Percentiles rank a stretch among this genome's conserved stretches.
phyloP scores from a whole-genome alignment of 2,797 vertebrate species.

The Melanotaenia nigrans region DNA sequence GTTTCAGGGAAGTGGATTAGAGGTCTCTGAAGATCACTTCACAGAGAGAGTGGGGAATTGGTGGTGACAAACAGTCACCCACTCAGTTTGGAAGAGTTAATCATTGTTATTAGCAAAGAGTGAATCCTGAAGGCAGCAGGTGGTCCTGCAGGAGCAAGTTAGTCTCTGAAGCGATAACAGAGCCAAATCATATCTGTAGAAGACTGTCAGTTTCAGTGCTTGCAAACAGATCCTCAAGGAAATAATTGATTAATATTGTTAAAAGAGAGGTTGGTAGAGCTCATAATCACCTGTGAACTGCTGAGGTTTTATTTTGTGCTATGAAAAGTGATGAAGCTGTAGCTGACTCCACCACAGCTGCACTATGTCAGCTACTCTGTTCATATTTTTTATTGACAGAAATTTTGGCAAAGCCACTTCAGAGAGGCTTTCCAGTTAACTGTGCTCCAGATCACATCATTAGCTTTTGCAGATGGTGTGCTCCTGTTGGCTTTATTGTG shows the following conservation, averaged over 20 bases:
- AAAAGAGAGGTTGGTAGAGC: slow-evolving; percentile 44
- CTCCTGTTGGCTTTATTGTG: not conserved
- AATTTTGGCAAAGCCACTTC: not conserved
- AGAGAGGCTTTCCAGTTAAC: not conserved
- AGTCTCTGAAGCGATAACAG: slow-evolving; percentile 52
- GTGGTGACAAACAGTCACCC: slow-evolving; percentile 57
- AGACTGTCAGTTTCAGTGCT: slow-evolving; percentile 43
- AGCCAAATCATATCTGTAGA: slow-evolving; percentile 40
- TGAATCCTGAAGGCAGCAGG: slow-evolving; percentile 57
- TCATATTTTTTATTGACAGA: not conserved
- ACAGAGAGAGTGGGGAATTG: slow-evolving; percentile 42
- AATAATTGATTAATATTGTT: slow-evolving; percentile 63
- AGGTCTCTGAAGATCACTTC: slow-evolving; percentile 45
- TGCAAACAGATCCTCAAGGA: slow-evolving; percentile 54
- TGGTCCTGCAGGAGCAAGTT: slow-evolving; percentile 39
- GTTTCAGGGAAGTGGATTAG: slow-evolving; percentile 32
- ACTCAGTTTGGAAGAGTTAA: slow-evolving; percentile 56
- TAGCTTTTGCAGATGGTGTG: not conserved
- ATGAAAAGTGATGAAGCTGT: not conserved
- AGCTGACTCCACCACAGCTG: not conserved
- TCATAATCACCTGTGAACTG: slow-evolving; percentile 56
- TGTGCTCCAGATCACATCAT: not conserved
- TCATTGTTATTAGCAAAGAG: slow-evolving; percentile 65
- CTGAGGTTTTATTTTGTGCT: slow-evolving; percentile 57
- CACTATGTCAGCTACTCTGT: not conserved